Conservation (phyloP, 2,888 invertebrate species). For the Chymomyza procnemis region DNA sequence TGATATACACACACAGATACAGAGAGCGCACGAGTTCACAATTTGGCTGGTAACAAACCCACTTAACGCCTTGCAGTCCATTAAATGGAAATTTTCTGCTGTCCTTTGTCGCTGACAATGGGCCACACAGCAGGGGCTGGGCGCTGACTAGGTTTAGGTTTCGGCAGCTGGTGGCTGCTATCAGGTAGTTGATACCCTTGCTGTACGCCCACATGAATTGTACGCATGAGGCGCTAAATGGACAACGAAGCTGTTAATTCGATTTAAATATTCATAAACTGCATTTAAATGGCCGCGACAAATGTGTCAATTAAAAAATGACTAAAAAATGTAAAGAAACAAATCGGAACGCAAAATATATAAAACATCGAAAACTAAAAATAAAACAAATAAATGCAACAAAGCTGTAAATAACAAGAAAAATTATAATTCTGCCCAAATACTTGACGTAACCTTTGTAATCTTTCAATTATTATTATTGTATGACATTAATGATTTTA, state of each 20-base stretch:
- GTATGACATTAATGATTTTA: too few relatives aligned
- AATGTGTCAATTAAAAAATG: slow-evolving; percentile 58
- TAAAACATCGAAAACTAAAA: not conserved
- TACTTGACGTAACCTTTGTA: too few relatives aligned
- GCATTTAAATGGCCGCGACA: slow-evolving; percentile 67
- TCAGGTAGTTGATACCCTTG: not conserved
- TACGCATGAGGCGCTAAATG: slow-evolving; percentile 52
- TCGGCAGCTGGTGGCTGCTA: not conserved
- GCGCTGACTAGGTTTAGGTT: not conserved
- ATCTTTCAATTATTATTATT: too few relatives aligned
- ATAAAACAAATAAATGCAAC: slow-evolving; percentile 71
- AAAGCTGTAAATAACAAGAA: slow-evolving; percentile 83
- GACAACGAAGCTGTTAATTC: slow-evolving; percentile 60
- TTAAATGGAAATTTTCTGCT: slow-evolving; percentile 65
- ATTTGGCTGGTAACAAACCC: slow-evolving; percentile 63
- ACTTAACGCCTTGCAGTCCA: slow-evolving; percentile 72
- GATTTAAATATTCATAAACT: slow-evolving; percentile 73
- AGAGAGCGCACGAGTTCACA: not conserved
- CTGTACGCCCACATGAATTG: slow-evolving; percentile 29
- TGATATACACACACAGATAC: not conserved
- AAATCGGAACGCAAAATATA: not conserved
- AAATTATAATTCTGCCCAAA: too few relatives aligned
- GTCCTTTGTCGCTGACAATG: slow-evolving; percentile 27
- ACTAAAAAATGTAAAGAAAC: not conserved
- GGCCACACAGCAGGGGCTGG: not conserved